Percentiles rank a stretch among this genome's conserved stretches.
Evolutionary conservation across 2,113 vertebrate species (phyloP).

Genomic region (Heterotis niloticus): DNA sequence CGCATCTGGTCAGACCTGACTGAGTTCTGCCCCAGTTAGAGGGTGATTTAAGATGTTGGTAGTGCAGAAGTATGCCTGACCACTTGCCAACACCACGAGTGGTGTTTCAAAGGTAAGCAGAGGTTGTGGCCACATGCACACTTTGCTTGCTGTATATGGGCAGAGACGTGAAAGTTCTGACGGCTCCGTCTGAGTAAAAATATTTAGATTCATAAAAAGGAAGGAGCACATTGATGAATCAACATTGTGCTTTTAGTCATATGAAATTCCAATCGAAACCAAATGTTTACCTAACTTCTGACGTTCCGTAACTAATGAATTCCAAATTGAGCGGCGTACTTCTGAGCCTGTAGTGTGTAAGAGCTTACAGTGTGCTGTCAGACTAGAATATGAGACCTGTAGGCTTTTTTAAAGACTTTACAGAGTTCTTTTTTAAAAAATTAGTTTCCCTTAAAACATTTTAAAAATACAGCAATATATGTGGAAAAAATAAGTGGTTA

Average conservation of each 20-base stretch:
- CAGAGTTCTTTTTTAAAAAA: background rate
- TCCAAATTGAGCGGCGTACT: background rate
- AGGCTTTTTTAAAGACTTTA: background rate
- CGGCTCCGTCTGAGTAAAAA: background rate
- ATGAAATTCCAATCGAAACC: background rate
- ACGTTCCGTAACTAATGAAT: constrained; percentile 1
- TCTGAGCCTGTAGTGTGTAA: background rate
- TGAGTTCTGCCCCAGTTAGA: background rate
- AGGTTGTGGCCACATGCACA: background rate
- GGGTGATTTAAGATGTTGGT: background rate
- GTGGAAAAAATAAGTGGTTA: too few relatives aligned
- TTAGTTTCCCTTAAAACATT: background rate
- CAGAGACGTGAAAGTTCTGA: background rate
- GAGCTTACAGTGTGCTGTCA: too few relatives aligned
- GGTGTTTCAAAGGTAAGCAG: background rate
- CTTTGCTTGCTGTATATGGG: background rate
- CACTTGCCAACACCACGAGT: background rate
- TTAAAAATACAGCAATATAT: background rate
- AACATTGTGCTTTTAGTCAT: background rate
- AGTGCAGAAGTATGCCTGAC: background rate
- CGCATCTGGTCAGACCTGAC: too few relatives aligned
- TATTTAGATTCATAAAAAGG: constrained; percentile 10
- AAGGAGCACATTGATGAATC: background rate
- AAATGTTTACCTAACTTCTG: constrained; percentile 13
- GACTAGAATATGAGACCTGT: background rate